These are phyloP conservation scores for Hydra vulgaris DNA, from an alignment of 30 jellyfish, hydroid and myxozoan genomes.

Conservation along the genomic window DNA sequence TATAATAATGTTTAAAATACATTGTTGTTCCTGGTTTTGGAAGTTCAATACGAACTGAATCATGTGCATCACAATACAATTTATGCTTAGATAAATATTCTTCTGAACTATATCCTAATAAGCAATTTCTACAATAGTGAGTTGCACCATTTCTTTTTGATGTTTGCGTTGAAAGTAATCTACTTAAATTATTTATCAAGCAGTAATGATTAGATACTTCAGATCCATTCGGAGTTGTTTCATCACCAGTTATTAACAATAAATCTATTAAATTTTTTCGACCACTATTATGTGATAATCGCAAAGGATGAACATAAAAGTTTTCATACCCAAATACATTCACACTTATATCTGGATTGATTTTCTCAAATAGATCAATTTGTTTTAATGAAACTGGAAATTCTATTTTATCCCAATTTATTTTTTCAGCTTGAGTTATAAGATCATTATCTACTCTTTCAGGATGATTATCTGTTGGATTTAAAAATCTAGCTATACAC, in stretches of 20 bases:
- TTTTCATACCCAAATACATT: not conserved
- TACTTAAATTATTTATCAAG: not conserved
- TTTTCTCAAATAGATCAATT: constrained; percentile 20
- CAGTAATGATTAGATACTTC: constrained; percentile 10
- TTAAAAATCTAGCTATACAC: constrained; percentile 17
- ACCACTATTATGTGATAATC: not conserved
- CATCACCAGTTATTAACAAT: constrained; percentile 11
- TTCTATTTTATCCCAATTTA: constrained; percentile 13
- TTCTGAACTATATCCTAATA: constrained; percentile 8
- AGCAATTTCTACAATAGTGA: constrained; percentile 29
- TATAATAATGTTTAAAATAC: not conserved
- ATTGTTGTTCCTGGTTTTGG: no score
- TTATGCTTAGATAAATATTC: not conserved
- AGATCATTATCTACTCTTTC: constrained; percentile 1
- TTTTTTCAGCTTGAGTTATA: not conserved
- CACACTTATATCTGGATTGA: constrained; percentile 20
- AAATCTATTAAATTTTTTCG: constrained; percentile 7
- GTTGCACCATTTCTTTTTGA: not conserved
- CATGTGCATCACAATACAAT: constrained; percentile 7
- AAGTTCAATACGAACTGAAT: constrained; percentile 14
- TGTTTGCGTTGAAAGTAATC: not conserved
- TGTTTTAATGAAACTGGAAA: constrained; percentile 2
- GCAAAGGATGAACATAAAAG: not conserved
- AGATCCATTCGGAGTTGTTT: no score
- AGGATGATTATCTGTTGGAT: not conserved